These are phyloP conservation scores for Zaprionus camerounensis DNA, from an alignment of 1,140 invertebrate genomes.

Conservation along the genomic window DNA sequence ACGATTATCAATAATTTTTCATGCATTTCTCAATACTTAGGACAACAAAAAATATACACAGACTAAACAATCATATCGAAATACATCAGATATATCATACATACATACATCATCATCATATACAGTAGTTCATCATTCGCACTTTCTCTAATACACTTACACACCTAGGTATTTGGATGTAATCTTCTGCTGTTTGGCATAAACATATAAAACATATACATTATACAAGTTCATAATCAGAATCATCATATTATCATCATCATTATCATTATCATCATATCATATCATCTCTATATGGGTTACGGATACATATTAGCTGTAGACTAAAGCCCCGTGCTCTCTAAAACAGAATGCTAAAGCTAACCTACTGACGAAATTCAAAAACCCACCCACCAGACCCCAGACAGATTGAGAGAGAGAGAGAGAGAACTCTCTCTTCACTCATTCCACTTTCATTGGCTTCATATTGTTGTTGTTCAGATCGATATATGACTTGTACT, in stretches of 20 bases:
- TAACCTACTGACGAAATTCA: constrained; percentile 48
- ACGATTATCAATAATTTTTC: constrained; percentile 30
- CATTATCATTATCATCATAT: too few relatives aligned
- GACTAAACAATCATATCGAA: constrained; percentile 24
- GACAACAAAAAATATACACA: constrained; percentile 44
- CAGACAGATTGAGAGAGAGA: not conserved
- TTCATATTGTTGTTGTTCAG: constrained; percentile 79
- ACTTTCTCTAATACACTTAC: constrained; percentile 44
- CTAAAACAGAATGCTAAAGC: constrained; percentile 55
- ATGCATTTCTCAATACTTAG: constrained; percentile 30
- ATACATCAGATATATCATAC: constrained; percentile 36
- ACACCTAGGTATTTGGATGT: constrained; percentile 68
- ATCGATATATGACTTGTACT: constrained; percentile 71
- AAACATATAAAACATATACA: constrained; percentile 64
- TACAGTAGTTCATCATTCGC: constrained; percentile 9
- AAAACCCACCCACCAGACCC: constrained; percentile 25
- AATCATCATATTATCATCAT: constrained; percentile 12
- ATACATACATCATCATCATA: constrained; percentile 23
- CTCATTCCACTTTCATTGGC: constrained; percentile 70
- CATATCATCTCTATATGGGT: constrained; percentile 19
- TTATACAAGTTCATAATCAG: constrained; percentile 22
- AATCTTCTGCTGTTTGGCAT: constrained; percentile 74
- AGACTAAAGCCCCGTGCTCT: constrained; percentile 70
- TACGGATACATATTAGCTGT: constrained; percentile 52
- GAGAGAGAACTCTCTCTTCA: not conserved